phyloP scores from a whole-genome alignment of 2,888 invertebrate genomes.

The Monoplex corrugatus region DNA sequence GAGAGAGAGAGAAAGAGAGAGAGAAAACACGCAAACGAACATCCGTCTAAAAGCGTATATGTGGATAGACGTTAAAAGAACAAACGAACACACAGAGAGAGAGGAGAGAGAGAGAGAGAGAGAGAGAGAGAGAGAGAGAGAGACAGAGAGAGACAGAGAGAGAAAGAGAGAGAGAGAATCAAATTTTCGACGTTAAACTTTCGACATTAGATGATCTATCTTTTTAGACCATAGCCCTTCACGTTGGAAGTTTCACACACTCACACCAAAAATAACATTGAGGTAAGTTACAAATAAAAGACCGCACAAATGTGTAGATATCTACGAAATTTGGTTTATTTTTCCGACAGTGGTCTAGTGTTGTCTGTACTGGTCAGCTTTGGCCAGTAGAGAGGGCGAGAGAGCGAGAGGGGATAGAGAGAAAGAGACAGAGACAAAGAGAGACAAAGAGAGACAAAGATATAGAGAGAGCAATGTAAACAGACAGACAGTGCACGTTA shows the following conservation, averaged over 20 bases:
- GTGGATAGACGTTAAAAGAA: neutral
- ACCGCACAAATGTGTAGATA: neutral
- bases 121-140: neutral
- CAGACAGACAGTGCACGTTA: neutral
- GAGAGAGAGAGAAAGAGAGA: neutral
- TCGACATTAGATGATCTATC: neutral
- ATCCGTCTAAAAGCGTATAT: no score
- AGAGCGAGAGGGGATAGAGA: no score
- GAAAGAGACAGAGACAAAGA: no score
- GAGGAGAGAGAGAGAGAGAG: neutral
- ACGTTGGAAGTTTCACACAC: no score
- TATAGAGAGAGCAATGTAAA: neutral
- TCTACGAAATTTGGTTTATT: no score
- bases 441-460: no score
- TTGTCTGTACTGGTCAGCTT: no score
- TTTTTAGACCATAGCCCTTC: no score
- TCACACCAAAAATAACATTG: neutral
- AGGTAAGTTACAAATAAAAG: neutral
- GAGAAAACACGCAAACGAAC: no score
- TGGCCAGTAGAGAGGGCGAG: no score
- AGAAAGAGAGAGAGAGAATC: neutral
- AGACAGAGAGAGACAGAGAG: neutral
- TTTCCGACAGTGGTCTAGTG: no score
- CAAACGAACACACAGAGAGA: no score
- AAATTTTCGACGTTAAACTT: neutral